Percentiles rank a stretch among this genome's conserved stretches.
Conservation (phyloP, 2,797 vertebrate genomes). For the Lepilemur septentrionalis region DNA sequence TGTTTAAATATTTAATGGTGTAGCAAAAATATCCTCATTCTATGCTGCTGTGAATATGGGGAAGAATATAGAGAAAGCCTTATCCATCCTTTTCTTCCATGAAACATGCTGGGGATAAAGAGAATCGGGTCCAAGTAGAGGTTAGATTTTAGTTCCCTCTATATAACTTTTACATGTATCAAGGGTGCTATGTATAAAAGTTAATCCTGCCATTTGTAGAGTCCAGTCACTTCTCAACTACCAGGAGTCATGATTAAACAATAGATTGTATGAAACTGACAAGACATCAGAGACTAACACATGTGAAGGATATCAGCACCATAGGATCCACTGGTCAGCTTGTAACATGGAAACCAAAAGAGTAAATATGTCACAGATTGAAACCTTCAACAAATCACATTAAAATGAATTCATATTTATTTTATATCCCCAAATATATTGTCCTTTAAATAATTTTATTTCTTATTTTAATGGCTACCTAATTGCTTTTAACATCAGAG, state of each 20-base stretch:
- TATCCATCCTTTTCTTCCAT: background rate
- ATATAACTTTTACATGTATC: background rate
- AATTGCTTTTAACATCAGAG: background rate
- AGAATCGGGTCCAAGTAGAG: background rate
- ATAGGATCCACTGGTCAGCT: background rate
- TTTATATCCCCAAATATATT: background rate
- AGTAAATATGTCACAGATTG: background rate
- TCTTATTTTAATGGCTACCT: background rate
- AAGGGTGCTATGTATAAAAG: background rate
- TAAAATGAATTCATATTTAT: background rate
- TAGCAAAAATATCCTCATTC: background rate
- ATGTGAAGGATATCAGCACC: background rate
- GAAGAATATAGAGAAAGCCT: background rate
- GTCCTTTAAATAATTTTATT: background rate
- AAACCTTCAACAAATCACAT: background rate
- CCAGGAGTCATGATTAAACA: background rate
- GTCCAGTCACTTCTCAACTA: background rate
- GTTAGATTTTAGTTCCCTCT: conserved; percentile 4
- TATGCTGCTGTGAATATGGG: background rate
- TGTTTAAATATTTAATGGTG: background rate
- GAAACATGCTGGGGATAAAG: background rate
- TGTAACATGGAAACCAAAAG: background rate
- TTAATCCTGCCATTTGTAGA: background rate
- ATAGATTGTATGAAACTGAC: background rate
- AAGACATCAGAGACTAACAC: background rate